phyloP scores from a whole-genome alignment of 2,113 vertebrate species.

The Siniperca chuatsi region DNA sequence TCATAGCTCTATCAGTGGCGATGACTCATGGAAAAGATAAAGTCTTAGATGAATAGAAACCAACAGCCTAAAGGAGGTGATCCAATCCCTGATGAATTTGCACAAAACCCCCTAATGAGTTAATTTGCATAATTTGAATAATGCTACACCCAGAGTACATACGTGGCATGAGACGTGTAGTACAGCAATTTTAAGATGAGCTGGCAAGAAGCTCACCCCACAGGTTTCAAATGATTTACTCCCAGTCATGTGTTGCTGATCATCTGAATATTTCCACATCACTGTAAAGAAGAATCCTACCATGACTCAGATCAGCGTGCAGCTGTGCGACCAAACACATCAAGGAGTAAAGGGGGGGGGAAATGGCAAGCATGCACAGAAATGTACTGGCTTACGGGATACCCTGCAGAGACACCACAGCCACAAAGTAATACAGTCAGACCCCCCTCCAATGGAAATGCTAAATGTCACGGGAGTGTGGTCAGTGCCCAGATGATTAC shows the following conservation, averaged over 20 bases:
- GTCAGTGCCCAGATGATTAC: slow-evolving; percentile 64
- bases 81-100: slow-evolving; percentile 35
- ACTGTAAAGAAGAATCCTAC: slow-evolving; percentile 46
- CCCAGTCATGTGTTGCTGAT: slow-evolving; percentile 73
- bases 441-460: slow-evolving; percentile 61
- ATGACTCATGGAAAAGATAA: slow-evolving; percentile 49
- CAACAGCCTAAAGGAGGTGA: slow-evolving; percentile 39
- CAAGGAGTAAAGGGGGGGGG: slow-evolving; percentile 20
- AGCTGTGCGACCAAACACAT: slow-evolving; percentile 64
- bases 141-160: neutral
- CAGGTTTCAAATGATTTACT: slow-evolving; percentile 64
- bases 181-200: slow-evolving; percentile 37
- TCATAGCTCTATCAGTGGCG: slow-evolving; percentile 13
- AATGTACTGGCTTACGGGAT: slow-evolving; percentile 37
- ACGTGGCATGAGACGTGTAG: slow-evolving; percentile 56
- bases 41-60: slow-evolving; percentile 37
- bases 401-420: slow-evolving; percentile 63
- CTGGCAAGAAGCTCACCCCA: slow-evolving; percentile 54
- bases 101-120: slow-evolving; percentile 47
- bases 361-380: slow-evolving; percentile 39
- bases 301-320: slow-evolving; percentile 72
- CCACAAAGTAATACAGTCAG: slow-evolving; percentile 52
- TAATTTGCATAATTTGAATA: slow-evolving; percentile 55
- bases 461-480: slow-evolving; percentile 45
- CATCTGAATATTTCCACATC: slow-evolving; percentile 69